Conservation (phyloP, 2,113 vertebrate species). For the Campylorhamphus procurvoides region DNA sequence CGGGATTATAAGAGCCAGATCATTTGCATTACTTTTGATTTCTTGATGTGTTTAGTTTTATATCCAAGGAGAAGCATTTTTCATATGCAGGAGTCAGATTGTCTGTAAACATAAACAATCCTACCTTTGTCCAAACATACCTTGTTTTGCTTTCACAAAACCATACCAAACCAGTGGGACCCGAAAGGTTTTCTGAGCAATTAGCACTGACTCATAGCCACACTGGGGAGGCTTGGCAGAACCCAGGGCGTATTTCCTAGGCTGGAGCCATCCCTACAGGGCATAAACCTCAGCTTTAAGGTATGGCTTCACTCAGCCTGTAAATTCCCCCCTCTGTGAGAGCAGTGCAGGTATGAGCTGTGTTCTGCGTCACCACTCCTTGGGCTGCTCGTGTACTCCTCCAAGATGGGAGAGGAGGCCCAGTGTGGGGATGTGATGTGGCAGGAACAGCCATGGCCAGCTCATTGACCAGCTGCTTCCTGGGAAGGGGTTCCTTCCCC, state of each 20-base stretch:
- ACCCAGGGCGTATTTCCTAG: rapidly evolving
- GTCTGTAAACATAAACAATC: conserved; percentile 46
- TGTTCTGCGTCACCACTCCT: not conserved
- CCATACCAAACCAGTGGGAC: not conserved
- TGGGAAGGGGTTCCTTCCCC: not conserved
- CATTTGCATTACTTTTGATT: conserved; percentile 27
- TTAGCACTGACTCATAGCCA: not conserved
- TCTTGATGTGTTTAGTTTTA: not conserved
- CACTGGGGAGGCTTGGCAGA: not conserved
- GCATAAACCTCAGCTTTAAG: not conserved
- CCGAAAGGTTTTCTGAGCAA: not conserved
- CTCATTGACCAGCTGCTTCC: not conserved
- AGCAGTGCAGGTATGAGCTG: not conserved
- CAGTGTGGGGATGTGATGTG: not conserved
- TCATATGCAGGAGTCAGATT: not conserved
- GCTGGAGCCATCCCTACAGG: not conserved
- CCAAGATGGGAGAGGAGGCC: not conserved
- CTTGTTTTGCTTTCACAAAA: not conserved
- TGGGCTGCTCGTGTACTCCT: not conserved
- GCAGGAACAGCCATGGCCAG: not conserved
- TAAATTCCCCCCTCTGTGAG: not conserved
- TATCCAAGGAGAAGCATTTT: not conserved
- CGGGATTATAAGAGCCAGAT: not conserved
- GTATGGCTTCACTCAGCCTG: not conserved
- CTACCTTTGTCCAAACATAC: not conserved